Base-by-base conservation (phyloP, 2,113 vertebrate genomes). In the Mandrillus leucophaeus region DNA sequence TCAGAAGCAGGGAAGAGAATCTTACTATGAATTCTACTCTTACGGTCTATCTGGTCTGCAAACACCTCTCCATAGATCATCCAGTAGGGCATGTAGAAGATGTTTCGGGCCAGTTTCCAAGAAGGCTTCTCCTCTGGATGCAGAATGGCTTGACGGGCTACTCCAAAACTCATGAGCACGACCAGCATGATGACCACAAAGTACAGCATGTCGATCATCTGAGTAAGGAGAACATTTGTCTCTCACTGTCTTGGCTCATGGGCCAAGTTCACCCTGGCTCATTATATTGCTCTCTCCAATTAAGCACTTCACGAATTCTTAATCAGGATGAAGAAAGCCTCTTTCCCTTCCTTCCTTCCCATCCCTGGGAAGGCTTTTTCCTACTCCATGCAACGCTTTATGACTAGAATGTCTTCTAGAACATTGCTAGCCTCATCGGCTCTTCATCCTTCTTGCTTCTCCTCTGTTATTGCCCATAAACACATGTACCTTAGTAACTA, bases 21-120 rank as follows among this genome's bases (percentile, higher is more conserved):
- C 99, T 99, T 99, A 99, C 99, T 99, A 99, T 99, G 98, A 99
- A 99, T 98, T 99, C 99, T 99, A 99, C 98, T 99, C 99, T 99
- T 99, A 99, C 99, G 99, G 99, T 99, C 99, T 99, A 99, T 99
- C 99, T 99, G 99, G 99, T 99, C 99, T 94, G 99, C 99, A 99
- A 99, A 99, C 99, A 99, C 99, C 98, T 99, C 99, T 96, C 99
- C 99, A 12, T 99, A 99, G 99, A 99, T 99, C 99, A 99, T 99
- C 99, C 99, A 99, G 98, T 99, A 99, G 59, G 99, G 99, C 99
- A 99, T 99, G 98, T 99, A 99, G 99, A 99, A 99, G 98, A 99
- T 99, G 98, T 99, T 99, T 45, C 99, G 99, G n/a, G 99, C 99
- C 98, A 99, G 98, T 50, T 99, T 99, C 99, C 99, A 99, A 0